Base-by-base conservation (phyloP, 1,140 invertebrate species). In the Hesperophylax magnus region DNA sequence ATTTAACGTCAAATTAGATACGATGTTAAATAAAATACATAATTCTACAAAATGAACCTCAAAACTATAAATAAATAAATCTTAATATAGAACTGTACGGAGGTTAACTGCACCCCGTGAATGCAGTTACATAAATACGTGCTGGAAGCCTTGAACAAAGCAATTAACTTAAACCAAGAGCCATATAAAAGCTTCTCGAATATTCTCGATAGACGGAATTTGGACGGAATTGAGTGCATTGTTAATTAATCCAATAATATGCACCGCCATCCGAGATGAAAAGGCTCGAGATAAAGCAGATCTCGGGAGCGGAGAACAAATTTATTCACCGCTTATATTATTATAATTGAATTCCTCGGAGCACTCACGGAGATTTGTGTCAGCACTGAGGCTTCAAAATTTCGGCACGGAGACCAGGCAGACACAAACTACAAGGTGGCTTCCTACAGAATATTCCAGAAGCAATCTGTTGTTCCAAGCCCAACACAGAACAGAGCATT, bases 241-340 rank as follows among this genome's bases (percentile, higher is more conserved):
- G 22, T 67, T 67, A 27, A 67, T 67, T 27, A 67, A 67, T 67
- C 11, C 63, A 67, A 31, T 27, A 67, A 27, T 67, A 47, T 47
- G 39, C 39, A 47, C 39, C 39, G 39, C 31, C 11, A 31, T n/a
- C 11, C 63, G 63, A 31, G 22, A 31, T 31, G 63, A n/a, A 24
- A 24, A 61, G 4, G 63, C 63, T n/a, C 24, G 63, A 67, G 63
- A 67, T 31, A 27, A 67, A 67, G 63, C 27, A 67, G 63, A 67
- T 67, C 63, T 67, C 63, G n/a, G 17, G 11, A 67, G 17, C 11
- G 63, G 17, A n/a, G 63, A 67, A 34, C 22, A 67, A 31, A 67
- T 67, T 34, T 67, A 34, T 67, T 67, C 63, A n/a, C 63, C 2
- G 63, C 63, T 67, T 67, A 27, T 31, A 27, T 31, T 67, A 67